These are phyloP conservation scores for Rutilus rutilus DNA, from an alignment of 2,113 vertebrate species.

Conservation along the genomic window DNA sequence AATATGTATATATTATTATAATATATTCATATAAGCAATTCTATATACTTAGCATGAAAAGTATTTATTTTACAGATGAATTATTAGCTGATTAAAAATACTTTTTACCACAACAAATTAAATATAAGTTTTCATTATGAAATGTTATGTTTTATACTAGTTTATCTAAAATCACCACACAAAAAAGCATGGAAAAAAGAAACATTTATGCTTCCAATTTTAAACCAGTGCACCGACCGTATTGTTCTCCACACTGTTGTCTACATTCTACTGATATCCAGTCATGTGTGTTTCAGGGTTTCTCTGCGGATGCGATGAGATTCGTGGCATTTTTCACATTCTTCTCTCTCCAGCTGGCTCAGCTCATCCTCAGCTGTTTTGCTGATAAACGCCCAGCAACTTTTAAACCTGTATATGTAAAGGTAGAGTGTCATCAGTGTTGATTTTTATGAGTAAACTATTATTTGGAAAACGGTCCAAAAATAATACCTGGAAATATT, in stretches of 20 bases:
- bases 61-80: too few species aligned
- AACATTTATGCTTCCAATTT: not conserved
- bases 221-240: not conserved
- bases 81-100: too few species aligned
- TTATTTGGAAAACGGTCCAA: not conserved
- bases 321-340: constrained; percentile 74
- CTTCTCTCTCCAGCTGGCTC: constrained; percentile 72
- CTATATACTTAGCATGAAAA: too few species aligned
- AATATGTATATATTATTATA: too few species aligned
- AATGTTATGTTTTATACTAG: not conserved
- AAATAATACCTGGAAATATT: not conserved
- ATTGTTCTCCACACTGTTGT: not conserved
- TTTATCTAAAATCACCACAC: not conserved
- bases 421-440: constrained; percentile 66
- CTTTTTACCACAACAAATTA: too few species aligned
- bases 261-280: not conserved
- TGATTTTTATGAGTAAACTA: not conserved
- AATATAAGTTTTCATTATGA: too few species aligned
- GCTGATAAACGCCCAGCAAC: constrained; percentile 77
- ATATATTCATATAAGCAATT: too few species aligned
- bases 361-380: constrained; percentile 82
- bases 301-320: constrained; percentile 68
- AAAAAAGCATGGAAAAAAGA: not conserved
- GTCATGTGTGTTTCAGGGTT: constrained; percentile 69
- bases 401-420: constrained; percentile 55